A percentile compares a stretch with the other conserved stretches of the same genome.
These are phyloP conservation scores for Cyclophora punctaria DNA, from an alignment of 2,888 invertebrate genomes.

Conservation along the genomic window DNA sequence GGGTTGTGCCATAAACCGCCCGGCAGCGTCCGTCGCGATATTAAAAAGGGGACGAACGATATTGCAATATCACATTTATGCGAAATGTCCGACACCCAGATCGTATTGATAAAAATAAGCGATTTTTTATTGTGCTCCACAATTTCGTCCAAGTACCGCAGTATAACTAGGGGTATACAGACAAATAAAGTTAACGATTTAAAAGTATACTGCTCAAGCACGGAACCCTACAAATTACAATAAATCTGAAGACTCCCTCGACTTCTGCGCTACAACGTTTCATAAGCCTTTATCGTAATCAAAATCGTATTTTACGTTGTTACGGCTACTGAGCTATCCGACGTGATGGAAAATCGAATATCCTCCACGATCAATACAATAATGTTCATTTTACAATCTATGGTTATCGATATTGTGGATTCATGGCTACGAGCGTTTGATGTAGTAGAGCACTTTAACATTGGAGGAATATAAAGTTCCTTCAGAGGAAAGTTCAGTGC, in stretches of 20 bases:
- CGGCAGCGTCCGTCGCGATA: slow-evolving; percentile 71
- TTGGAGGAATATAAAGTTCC: slow-evolving; percentile 22
- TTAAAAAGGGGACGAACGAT: slow-evolving; percentile 75
- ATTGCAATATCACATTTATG: slow-evolving; percentile 76
- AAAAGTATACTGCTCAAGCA: slow-evolving; percentile 16
- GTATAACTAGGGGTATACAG: slow-evolving; percentile 1
- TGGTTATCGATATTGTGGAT: slow-evolving; percentile 10
- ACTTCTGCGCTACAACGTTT: slow-evolving; percentile 22
- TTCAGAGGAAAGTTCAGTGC: slow-evolving; percentile 24
- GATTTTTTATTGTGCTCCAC: slow-evolving; percentile 69
- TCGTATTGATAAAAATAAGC: slow-evolving; percentile 76
- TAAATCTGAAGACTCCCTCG: slow-evolving; percentile 15
- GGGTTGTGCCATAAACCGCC: slow-evolving; percentile 74
- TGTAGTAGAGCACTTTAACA: too few species aligned
- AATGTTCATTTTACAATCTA: slow-evolving; percentile 15
- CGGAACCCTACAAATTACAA: slow-evolving; percentile 20
- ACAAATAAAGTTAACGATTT: slow-evolving; percentile 17
- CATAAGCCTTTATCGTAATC: slow-evolving; percentile 45
- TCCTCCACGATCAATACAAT: slow-evolving; percentile 20
- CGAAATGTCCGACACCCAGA: slow-evolving; percentile 74
- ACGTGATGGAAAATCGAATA: slow-evolving; percentile 50
- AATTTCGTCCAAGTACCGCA: slow-evolving; percentile 31
- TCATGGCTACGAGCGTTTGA: background rate
- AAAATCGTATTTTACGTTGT: slow-evolving; percentile 54
- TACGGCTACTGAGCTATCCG: slow-evolving; percentile 47